A percentile compares a stretch with the other conserved stretches of the same genome.
Evolutionary conservation across 2,888 invertebrate genomes (phyloP).

Genomic region (Empis stercorea): DNA sequence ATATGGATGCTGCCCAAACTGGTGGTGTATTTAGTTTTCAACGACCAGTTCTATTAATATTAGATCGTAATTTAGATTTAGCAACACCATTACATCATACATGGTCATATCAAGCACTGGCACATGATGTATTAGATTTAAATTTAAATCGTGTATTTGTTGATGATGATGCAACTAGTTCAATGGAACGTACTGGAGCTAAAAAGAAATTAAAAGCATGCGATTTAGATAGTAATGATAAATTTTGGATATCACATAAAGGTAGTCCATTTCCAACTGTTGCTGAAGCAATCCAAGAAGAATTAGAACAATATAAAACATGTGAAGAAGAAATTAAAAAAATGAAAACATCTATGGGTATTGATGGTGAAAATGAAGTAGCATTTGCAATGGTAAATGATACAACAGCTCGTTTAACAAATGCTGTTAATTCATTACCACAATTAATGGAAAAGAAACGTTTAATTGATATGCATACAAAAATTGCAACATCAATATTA

Average conservation of each 20-base stretch:
- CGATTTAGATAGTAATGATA: constrained; percentile 80
- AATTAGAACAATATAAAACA: constrained; percentile 80
- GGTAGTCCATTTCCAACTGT: constrained; percentile 89
- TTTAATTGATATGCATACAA: constrained; percentile 97
- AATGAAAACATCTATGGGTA: constrained; percentile 86
- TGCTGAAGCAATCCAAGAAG: constrained; percentile 97
- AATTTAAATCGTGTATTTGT: constrained; percentile 71
- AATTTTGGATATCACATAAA: constrained; percentile 88
- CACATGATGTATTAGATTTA: constrained; percentile 90
- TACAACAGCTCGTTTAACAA: constrained; percentile 85
- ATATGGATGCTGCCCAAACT: constrained; percentile 64
- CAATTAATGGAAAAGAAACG: constrained; percentile 94
- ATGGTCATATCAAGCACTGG: constrained; percentile 98
- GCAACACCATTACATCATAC: constrained; percentile 98
- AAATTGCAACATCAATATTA: constrained; percentile 85
- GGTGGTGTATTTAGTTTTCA: constrained; percentile 74
- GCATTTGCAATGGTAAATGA: constrained; percentile 80
- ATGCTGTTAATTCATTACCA: constrained; percentile 90
- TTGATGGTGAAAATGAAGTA: constrained; percentile 77
- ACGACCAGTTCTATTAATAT: constrained; percentile 77
- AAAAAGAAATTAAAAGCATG: constrained; percentile 73
- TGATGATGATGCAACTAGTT: constrained; percentile 44
- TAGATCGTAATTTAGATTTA: constrained; percentile 92
- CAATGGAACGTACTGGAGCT: constrained; percentile 39
- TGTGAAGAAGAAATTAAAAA: constrained; percentile 96